phyloP scores from a whole-genome alignment of 2,888 invertebrate genomes.

The Frankliniella intonsa region DNA sequence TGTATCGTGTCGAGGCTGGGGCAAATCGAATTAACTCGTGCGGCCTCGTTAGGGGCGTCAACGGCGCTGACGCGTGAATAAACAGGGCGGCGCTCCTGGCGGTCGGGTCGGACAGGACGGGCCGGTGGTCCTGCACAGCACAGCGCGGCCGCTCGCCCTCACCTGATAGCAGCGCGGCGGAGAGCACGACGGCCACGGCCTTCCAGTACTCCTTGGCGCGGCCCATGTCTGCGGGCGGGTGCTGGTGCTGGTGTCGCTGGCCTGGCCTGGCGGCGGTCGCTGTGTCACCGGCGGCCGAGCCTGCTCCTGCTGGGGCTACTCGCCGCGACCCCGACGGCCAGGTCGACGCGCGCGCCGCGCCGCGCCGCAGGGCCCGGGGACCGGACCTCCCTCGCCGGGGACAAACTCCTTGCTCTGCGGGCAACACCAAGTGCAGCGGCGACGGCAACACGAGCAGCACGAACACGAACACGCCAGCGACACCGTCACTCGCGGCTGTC shows the following conservation, averaged over 20 bases:
- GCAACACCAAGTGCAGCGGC: no score
- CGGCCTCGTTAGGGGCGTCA: no score
- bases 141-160: neutral
- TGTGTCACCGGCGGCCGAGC: neutral
- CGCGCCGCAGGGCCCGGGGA: no score
- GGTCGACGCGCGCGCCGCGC: no score
- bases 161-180: neutral
- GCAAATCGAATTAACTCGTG: no score
- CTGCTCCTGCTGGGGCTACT: neutral
- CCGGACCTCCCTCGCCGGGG: no score
- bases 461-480: neutral
- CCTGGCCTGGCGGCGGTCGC: neutral
- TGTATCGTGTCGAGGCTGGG: neutral
- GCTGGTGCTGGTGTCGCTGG: neutral
- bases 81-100: no score
- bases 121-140: neutral
- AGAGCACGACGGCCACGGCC: neutral
- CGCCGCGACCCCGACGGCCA: no score
- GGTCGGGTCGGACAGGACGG: no score
- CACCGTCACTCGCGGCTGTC: neutral
- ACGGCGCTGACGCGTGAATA: no score
- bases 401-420: no score
- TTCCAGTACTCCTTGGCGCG: conserved; percentile 13
- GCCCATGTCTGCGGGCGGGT: neutral
- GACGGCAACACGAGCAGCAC: no score